Base-by-base conservation (phyloP, 2,113 vertebrate genomes). In the Xiphophorus couchianus region DNA sequence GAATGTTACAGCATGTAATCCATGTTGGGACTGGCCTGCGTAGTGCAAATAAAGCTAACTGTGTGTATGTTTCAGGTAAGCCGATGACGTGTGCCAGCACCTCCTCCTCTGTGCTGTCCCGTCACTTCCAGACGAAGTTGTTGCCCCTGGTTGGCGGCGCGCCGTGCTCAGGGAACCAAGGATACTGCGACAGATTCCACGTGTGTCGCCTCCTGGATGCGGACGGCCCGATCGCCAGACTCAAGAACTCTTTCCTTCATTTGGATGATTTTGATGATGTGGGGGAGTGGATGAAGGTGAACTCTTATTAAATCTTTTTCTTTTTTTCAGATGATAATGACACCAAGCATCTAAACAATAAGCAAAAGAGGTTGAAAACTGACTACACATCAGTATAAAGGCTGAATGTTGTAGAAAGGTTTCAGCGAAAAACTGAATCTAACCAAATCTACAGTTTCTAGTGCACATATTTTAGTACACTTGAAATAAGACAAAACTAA, bases 141-240 rank as follows among this genome's bases (percentile, higher is more conserved):
- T 35, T 96, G 73, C 74, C 88, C 0, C 81, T 94, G 35, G 76
- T 91, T 0, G 78, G 94, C 0, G 95, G 94, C 0, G 82, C 94
- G 0, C 93, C 94, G 0, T 96, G 96, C 76, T 88, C 81, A 1
- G 74, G 73, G 31, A 94, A 90, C 78, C 89, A 64, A 31, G 95
- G 93, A n/a, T 95, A 94, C 86, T 95, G 95, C 0, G 95, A 95
- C 81, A 93, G 91, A 71, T 94, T 96, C 69, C 88, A 93, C 0
- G 27, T 93, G 19, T 96, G 95, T 66, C 92, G 94, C n/a, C 66
- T 93, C 13, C 90, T 95, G 71, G 90, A 96, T 29, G 93, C 94
- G 1, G 95, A 95, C 0, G 93, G 95, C 0, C 95, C 94, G 27
- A 93, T 95, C 0, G 95, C 95, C 22, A 87, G 94, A 63, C 90